Evolutionary conservation across 2,797 vertebrate genomes (phyloP).

Genomic region (Clamator glandarius): DNA sequence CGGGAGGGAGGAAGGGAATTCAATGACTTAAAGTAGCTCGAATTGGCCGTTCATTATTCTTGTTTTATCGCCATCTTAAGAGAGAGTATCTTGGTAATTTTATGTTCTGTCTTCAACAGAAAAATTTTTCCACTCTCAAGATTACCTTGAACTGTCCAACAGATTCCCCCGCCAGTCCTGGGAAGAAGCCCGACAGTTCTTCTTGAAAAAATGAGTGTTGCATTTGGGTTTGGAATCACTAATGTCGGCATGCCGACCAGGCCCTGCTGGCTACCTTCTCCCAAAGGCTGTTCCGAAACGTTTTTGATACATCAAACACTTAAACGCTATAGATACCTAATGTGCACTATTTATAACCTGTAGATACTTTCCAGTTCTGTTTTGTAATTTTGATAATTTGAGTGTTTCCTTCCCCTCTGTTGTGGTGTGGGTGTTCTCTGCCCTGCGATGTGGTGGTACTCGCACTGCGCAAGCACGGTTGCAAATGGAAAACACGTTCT

Average conservation of each 20-base stretch:
- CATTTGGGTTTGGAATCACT: constrained; percentile 21
- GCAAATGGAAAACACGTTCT: constrained; percentile 64
- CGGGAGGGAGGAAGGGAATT: no score
- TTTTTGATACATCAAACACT: constrained; percentile 57
- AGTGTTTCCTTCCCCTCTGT: constrained; percentile 9
- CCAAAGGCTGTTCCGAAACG: neutral
- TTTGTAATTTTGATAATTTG: constrained; percentile 67
- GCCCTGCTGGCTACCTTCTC: constrained; percentile 25
- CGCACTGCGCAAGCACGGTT: constrained; percentile 61
- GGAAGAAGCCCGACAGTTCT: constrained; percentile 94
- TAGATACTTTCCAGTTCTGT: constrained; percentile 68
- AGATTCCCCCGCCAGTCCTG: constrained; percentile 93
- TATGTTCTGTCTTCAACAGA: constrained; percentile 70
- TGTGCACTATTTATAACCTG: constrained; percentile 78
- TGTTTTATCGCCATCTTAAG: neutral
- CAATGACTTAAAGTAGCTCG: neutral
- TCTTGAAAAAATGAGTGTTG: constrained; percentile 86
- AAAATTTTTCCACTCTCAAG: constrained; percentile 79
- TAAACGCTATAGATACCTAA: constrained; percentile 67
- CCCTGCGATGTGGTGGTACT: constrained; percentile 39
- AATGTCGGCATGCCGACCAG: neutral
- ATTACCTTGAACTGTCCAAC: constrained; percentile 90
- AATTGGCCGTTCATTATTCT: neutral
- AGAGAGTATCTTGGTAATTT: constrained; percentile 31
- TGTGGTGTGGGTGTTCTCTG: neutral